A percentile compares a stretch with the other conserved stretches of the same genome.
Conservation (phyloP, 2,888 invertebrate genomes). For the Eumacrocentrus americanus region DNA sequence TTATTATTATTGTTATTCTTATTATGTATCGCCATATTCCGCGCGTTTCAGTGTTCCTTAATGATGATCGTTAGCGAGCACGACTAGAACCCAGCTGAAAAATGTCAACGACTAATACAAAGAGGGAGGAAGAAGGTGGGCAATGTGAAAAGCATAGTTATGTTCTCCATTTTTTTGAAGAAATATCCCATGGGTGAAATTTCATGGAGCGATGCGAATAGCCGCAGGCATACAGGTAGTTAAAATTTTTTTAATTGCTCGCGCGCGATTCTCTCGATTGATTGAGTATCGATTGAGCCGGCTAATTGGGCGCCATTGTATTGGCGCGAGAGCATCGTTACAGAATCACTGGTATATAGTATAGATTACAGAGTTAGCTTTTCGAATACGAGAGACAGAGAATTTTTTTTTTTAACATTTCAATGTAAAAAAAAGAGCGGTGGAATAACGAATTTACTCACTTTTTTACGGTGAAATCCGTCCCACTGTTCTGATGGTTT, state of each 20-base stretch:
- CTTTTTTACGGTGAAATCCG: background rate
- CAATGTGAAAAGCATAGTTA: background rate
- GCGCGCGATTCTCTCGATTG: constrained; percentile 8
- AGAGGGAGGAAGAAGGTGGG: background rate
- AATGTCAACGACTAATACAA: background rate
- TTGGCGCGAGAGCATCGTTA: background rate
- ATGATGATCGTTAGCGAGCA: constrained; percentile 42
- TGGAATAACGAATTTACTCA: background rate
- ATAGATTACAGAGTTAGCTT: background rate
- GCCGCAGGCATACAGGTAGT: background rate
- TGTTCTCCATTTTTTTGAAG: background rate
- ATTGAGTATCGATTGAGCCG: constrained; percentile 20
- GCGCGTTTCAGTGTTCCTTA: constrained; percentile 30
- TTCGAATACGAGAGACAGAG: background rate
- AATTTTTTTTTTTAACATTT: constrained; percentile 1
- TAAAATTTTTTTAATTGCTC: constrained; percentile 18
- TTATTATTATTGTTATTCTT: background rate
- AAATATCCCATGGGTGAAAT: background rate
- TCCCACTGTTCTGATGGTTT: background rate
- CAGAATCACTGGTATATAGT: background rate
- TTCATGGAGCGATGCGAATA: background rate
- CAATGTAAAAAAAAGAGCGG: background rate
- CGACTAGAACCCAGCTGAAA: constrained; percentile 22
- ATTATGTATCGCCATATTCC: background rate
- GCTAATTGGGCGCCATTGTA: constrained; percentile 15